Conservation (phyloP, 2,797 vertebrate genomes). For the Aldrovandia affinis region DNA sequence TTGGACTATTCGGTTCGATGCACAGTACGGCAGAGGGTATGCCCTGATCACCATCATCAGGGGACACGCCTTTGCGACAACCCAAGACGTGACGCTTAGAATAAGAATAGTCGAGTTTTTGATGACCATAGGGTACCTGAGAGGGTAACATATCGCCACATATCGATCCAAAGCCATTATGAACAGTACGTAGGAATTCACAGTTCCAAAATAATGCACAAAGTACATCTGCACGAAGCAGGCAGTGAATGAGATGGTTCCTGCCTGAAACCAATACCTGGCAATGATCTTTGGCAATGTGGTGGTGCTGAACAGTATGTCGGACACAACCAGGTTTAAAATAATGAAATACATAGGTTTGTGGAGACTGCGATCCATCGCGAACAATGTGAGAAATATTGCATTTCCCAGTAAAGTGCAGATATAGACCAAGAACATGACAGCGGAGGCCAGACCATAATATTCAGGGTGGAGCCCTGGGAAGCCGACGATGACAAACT, state of each 20-base stretch:
- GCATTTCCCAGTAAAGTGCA: conserved; percentile 63
- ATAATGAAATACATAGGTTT: conserved; percentile 69
- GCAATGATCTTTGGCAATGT: conserved; percentile 72
- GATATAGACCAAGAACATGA: conserved; percentile 61
- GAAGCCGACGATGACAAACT: conserved; percentile 73
- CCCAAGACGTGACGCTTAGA: conserved; percentile 55
- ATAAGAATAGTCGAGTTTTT: conserved; percentile 54
- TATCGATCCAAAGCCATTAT: conserved; percentile 72
- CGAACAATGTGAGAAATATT: conserved; percentile 58
- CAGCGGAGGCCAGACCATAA: conserved; percentile 46
- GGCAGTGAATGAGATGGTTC: conserved; percentile 59
- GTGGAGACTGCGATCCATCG: conserved; percentile 57
- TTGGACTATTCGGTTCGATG: conserved; percentile 58
- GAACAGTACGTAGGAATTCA: conserved; percentile 62
- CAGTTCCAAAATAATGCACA: conserved; percentile 65
- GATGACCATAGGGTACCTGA: conserved; percentile 65
- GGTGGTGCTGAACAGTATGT: conserved; percentile 68
- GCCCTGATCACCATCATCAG: conserved; percentile 59
- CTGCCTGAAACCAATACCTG: conserved; percentile 68
- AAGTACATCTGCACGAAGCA: conserved; percentile 72
- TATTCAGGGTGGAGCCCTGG: conserved; percentile 65
- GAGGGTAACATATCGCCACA: conserved; percentile 65
- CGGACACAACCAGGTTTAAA: conserved; percentile 60
- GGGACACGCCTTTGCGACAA: not conserved
- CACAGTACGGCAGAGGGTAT: conserved; percentile 60